Conservation (phyloP, 2,888 invertebrate genomes). For the Parapristionchus giblindavisi region DNA sequence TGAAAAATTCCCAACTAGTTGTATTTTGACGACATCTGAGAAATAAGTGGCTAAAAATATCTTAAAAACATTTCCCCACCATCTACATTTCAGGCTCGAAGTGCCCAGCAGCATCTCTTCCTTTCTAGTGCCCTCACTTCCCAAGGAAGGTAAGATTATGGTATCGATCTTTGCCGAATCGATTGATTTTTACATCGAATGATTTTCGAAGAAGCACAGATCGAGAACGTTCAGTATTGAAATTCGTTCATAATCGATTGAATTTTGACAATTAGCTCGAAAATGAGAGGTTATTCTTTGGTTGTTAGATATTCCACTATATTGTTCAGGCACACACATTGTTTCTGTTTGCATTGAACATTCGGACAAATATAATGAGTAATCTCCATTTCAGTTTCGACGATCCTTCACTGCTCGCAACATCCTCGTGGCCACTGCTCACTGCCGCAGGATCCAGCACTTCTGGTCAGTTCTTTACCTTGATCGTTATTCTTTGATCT, state of each 20-base stretch:
- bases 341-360: neutral
- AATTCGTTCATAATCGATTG: neutral
- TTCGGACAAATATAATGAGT: neutral
- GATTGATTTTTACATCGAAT: neutral
- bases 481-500: neutral
- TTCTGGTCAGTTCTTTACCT: neutral
- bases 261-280: too few relatives aligned
- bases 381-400: constrained; percentile 8
- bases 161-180: neutral
- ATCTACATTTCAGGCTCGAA: constrained; percentile 3
- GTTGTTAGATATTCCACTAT: neutral
- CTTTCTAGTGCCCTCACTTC: constrained; percentile 12
- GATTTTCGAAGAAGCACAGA: neutral
- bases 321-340: neutral
- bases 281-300: too few relatives aligned
- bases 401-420: constrained; percentile 19
- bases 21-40: neutral
- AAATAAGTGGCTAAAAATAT: neutral
- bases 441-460: constrained; percentile 8
- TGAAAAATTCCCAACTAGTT: neutral
- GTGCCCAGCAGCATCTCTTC: constrained; percentile 14
- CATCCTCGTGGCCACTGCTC: constrained; percentile 30
- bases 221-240: neutral
- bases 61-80: neutral
- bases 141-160: neutral